These are phyloP conservation scores for Nudaria mundana DNA, from an alignment of 2,888 invertebrate genomes.

Conservation along the genomic window DNA sequence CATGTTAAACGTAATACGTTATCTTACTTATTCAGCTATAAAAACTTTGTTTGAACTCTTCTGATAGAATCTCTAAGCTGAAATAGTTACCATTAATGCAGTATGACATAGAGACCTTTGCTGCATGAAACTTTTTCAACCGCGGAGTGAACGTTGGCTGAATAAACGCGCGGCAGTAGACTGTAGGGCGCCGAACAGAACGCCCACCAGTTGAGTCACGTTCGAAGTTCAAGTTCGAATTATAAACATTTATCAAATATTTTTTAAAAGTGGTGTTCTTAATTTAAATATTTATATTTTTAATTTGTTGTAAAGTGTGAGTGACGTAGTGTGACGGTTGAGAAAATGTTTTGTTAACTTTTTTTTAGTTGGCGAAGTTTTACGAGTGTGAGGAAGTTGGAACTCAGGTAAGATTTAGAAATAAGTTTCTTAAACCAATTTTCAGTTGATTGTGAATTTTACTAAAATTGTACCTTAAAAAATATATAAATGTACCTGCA, in stretches of 20 bases:
- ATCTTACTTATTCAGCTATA: no score
- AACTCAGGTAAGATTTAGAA: conserved; percentile 18
- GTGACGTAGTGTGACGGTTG: conserved; percentile 18
- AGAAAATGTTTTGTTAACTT: conserved; percentile 16
- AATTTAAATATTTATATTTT: conserved; percentile 4
- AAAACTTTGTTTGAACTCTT: no score
- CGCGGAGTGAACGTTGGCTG: conserved; percentile 28
- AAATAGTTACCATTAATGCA: conserved; percentile 22
- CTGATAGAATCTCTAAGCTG: conserved; percentile 5
- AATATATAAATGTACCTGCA: no score
- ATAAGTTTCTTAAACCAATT: no score
- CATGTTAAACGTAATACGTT: no score
- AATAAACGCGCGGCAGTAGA: conserved; percentile 47
- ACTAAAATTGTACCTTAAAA: no score
- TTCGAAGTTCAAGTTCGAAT: conserved; percentile 49
- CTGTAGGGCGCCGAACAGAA: conserved; percentile 49
- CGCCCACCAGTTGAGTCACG: conserved; percentile 54
- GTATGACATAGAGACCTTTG: conserved; percentile 13
- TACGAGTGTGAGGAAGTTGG: conserved; percentile 12
- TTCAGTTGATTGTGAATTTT: no score
- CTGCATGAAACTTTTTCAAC: conserved; percentile 28
- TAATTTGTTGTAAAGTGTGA: conserved; percentile 12
- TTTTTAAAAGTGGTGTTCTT: conserved; percentile 7
- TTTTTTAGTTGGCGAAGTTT: conserved; percentile 26
- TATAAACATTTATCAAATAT: conserved; percentile 24